Base-by-base conservation (phyloP, 2,888 invertebrate genomes). In the Dioctria linearis region DNA sequence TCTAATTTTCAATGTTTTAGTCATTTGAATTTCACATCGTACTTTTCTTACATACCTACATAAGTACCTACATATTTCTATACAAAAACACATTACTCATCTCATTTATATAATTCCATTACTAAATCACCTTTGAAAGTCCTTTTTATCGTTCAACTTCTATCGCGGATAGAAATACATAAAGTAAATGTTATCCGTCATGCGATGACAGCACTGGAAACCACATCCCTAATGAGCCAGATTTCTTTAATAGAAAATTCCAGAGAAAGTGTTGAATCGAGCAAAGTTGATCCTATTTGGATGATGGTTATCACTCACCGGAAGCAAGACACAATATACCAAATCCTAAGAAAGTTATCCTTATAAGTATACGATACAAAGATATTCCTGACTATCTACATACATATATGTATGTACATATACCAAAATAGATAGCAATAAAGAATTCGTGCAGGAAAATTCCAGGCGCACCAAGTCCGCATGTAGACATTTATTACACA, bases 291-390 rank as follows among this genome's bases (percentile, higher is more conserved):
- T 75, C 73, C 59, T 59, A 59, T 75, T 75, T 42, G 59, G 73
- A 75, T 75, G 73, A 75, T 75, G 73, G 59, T 59, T 75, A 75
- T 75, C 73, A 57, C 73, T 75, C 73, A 75, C 59, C 43, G 59
- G 59, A 46, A 3, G 9, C 39, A 8, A 11, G 13, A 63, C 37
- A 63, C 63, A 75, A 59, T 75, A 25, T 25, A 42, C 69, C 40
- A 75, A 75, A 59, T 54, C 71, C 39, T 9, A 69, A 71, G 54
- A 39, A 51, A 59, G 40, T 57, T 75, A 75, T 69, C 51, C 59
- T 39, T 75, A n/a, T n/a, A 25, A 63, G 39, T 40, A 63, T 9
- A 25, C 2, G 25, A 25, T 25, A 43, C 3, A 42, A 66, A 66
- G 5, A 75, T 42, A 75, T 40, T 42, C 25, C 57, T 42, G 59